Percentiles rank a stretch among this genome's conserved stretches.
Conservation (phyloP, 1,140 invertebrate genomes). For the Drosophila pandora region DNA sequence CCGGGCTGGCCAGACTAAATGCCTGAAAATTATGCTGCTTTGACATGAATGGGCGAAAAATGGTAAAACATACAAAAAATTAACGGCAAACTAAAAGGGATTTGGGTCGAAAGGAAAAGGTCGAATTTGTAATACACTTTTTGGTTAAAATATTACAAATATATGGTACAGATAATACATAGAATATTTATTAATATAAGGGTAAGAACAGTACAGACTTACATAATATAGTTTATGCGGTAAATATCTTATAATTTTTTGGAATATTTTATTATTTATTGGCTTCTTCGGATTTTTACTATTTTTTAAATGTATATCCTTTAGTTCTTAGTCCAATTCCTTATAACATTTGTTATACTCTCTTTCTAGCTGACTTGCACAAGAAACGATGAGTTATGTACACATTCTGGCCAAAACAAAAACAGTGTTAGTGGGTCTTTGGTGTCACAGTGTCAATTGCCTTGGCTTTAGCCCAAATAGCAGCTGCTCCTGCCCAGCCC, state of each 20-base stretch:
- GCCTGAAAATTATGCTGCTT: conserved; percentile 75
- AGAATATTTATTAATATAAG: too few relatives aligned
- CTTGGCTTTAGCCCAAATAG: conserved; percentile 23
- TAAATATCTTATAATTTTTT: too few relatives aligned
- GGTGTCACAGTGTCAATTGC: conserved; percentile 79
- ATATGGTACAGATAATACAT: too few relatives aligned
- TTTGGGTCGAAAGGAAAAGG: neutral
- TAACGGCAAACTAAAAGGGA: conserved; percentile 5
- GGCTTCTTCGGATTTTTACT: too few relatives aligned
- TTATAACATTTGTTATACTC: neutral
- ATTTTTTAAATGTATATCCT: too few relatives aligned
- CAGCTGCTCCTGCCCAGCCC: conserved; percentile 31
- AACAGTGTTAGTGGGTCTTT: conserved; percentile 9
- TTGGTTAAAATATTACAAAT: too few relatives aligned
- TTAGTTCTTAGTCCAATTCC: too few relatives aligned
- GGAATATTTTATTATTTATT: too few relatives aligned
- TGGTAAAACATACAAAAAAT: conserved; percentile 28
- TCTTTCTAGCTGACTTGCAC: neutral
- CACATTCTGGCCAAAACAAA: conserved; percentile 36
- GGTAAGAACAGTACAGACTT: too few relatives aligned
- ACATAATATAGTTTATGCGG: too few relatives aligned
- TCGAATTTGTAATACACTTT: conserved; percentile 26
- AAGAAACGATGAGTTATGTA: conserved; percentile 61
- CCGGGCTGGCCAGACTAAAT: conserved; percentile 68
- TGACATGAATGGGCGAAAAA: conserved; percentile 65